Base-by-base conservation (phyloP, 2,888 invertebrate genomes). In the Rotaria sp. region DNA sequence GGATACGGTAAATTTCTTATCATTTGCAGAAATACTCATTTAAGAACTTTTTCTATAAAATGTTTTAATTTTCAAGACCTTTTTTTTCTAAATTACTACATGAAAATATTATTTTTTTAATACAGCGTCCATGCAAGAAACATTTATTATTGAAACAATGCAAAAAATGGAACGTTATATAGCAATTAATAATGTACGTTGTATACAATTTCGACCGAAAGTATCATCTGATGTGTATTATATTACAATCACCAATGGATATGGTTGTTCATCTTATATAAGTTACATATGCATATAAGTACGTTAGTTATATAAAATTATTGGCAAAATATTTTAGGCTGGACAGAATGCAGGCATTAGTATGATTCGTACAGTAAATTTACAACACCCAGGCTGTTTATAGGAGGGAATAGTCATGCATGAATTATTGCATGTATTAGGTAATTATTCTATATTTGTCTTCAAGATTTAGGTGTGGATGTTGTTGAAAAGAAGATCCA, bases 291-390 rank as follows among this genome's bases (percentile, higher is more conserved):
- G 8, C 10, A 48, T 48, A 48, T 13, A 48, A 48, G 1, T n/a
- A 48, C 48, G 5, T 10, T 5, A 45, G 5, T 8, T 45, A 45
- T 10, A 48, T 48, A 7, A 13, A 11, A n/a, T n/a, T 13, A 8
- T 1, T 11, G 48, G 3, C 7, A 45, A 45, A 13, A 8, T 10
- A 2, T 48, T 48, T 48, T 13, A 48, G 48, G 48, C 10, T 13
- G 48, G 15, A 48, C 48, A 13, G 10, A 48, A 48, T 48, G 15
- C 48, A 11, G 48, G 48, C 1, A 2, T 13, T 15, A 15, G 94
- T 0, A 94, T 94, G 0, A 93, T 93, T 24, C 94, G 95, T 90
- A 92, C 94, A 24, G 92, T 95, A 0, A 94, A 94, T 1, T 91
- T 95, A 74, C 94, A 91, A 86, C 21, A 55, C 21, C 86, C 86